Percentiles rank a stretch among this genome's conserved stretches.
Conservation (phyloP, 2,113 vertebrate species). For the Platysternon megacephalum region DNA sequence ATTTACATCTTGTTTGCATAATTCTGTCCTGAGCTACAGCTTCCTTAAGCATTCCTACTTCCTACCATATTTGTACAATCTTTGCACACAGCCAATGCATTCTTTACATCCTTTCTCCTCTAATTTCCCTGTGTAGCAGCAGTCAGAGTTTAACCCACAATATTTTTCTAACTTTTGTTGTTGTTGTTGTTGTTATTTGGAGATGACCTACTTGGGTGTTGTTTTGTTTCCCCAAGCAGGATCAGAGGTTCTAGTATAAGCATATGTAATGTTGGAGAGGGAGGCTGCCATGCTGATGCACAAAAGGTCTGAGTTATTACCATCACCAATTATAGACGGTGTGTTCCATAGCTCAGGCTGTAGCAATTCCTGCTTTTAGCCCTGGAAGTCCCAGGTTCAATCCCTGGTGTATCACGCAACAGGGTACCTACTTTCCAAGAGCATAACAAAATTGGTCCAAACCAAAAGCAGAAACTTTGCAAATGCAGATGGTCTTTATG, state of each 20-base stretch:
- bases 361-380: not conserved
- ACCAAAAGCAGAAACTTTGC: not conserved
- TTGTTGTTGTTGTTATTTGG: not conserved
- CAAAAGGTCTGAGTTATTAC: not conserved
- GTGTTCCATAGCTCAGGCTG: not conserved
- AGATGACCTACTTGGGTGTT: not conserved
- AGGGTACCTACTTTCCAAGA: not conserved
- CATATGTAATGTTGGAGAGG: no score
- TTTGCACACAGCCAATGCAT: rapidly evolving
- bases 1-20: not conserved
- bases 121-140: rapidly evolving
- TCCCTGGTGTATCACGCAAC: not conserved
- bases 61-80: not conserved
- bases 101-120: not conserved
- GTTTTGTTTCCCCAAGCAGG: not conserved
- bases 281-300: not conserved
- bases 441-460: not conserved
- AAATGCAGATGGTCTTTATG: not conserved
- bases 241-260: not conserved
- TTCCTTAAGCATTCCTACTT: not conserved
- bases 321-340: not conserved
- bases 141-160: not conserved
- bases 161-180: rapidly evolving
- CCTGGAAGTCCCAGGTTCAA: rapidly evolving
- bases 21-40: not conserved